Conservation (phyloP, 2,797 vertebrate genomes). For the Cynopterus sphinx region DNA sequence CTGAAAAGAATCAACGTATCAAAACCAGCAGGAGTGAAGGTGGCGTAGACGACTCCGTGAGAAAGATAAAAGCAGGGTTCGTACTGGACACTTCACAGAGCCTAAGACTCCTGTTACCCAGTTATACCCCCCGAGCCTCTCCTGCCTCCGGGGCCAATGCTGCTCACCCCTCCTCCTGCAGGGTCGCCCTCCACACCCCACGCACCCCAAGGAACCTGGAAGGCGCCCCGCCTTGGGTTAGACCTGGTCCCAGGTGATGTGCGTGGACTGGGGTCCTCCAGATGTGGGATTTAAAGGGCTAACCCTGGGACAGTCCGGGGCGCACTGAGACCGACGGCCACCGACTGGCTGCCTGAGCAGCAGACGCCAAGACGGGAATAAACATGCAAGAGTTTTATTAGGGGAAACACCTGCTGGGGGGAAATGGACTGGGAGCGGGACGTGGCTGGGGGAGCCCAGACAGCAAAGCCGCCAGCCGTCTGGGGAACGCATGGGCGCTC, state of each 20-base stretch:
- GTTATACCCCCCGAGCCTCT: neutral
- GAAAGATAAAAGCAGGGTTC: neutral
- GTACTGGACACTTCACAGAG: neutral
- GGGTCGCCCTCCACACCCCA: neutral
- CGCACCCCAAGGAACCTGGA: neutral
- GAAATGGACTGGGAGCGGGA: neutral
- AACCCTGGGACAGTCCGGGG: neutral
- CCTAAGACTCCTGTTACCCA: neutral
- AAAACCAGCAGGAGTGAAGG: neutral
- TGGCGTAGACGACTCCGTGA: too few species aligned
- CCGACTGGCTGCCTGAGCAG: neutral
- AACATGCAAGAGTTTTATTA: neutral
- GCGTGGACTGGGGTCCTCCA: neutral
- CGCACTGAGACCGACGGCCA: neutral
- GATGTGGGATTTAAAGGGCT: neutral
- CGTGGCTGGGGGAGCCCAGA: too few species aligned
- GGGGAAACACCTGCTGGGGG: neutral
- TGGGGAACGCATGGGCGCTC: too few species aligned
- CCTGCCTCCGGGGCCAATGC: too few species aligned
- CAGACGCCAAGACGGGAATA: neutral
- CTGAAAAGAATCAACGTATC: neutral
- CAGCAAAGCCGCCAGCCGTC: fast-evolving
- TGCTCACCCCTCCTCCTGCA: neutral
- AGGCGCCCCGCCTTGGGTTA: neutral
- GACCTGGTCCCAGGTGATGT: neutral